These are phyloP conservation scores for Myiotriccus ornatus DNA, from an alignment of 2,797 vertebrate genomes.

Conservation along the genomic window DNA sequence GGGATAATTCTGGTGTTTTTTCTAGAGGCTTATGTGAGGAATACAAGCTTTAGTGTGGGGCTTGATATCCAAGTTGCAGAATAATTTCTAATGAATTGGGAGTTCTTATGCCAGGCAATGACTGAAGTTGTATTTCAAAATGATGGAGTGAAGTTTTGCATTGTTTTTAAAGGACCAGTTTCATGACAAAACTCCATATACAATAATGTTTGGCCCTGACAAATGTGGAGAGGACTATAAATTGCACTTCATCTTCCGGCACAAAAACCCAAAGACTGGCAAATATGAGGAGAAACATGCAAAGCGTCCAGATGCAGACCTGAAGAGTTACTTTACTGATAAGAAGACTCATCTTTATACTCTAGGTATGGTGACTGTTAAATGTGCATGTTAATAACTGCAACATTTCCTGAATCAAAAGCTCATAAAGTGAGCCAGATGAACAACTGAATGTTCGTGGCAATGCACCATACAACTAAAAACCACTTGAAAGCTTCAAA, in stretches of 20 bases:
- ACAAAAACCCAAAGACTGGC: conserved; percentile 94
- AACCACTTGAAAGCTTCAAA: not conserved
- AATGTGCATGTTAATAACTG: not conserved
- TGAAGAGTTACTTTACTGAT: conserved; percentile 93
- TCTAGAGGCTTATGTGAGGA: not conserved
- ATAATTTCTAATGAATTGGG: not conserved
- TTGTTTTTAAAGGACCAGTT: conserved; percentile 85
- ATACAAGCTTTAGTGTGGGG: not conserved
- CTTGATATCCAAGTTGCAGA: not conserved
- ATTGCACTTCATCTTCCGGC: conserved; percentile 97
- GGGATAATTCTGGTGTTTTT: not conserved
- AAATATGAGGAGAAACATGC: conserved; percentile 94
- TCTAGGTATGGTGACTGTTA: conserved; percentile 77
- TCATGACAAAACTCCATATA: conserved; percentile 95
- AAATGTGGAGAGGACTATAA: conserved; percentile 99
- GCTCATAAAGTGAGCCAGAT: not conserved
- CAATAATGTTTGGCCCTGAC: conserved; percentile 98
- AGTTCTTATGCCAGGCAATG: not conserved
- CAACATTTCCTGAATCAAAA: not conserved
- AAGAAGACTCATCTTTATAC: conserved; percentile 98
- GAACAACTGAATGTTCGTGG: not conserved
- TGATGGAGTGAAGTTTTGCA: not conserved
- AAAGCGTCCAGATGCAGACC: conserved; percentile 91
- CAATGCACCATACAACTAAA: not conserved
- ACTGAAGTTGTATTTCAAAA: not conserved